A percentile compares a stretch with the other conserved stretches of the same genome.
Evolutionary conservation across 1,140 invertebrate genomes (phyloP).

Genomic region (Campoletis sonorensis): DNA sequence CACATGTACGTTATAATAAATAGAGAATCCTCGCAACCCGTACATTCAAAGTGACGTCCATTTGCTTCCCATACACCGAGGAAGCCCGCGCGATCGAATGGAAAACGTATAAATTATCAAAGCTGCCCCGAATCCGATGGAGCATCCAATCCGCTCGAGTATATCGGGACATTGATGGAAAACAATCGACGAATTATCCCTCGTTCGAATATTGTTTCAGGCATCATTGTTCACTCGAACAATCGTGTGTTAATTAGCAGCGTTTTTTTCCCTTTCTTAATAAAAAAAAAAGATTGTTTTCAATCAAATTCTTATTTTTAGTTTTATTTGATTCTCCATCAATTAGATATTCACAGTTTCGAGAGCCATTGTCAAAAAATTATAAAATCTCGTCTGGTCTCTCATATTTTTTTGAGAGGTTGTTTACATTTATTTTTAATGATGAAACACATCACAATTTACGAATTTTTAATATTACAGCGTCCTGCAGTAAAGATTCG

Average conservation of each 20-base stretch:
- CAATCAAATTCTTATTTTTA: neutral
- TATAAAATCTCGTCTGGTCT: no score
- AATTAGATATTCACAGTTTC: neutral
- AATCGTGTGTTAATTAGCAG: slow-evolving; percentile 13
- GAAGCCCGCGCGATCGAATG: neutral
- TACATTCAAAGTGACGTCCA: slow-evolving; percentile 14
- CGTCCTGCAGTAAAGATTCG: no score
- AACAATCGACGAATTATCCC: slow-evolving; percentile 56
- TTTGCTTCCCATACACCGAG: neutral
- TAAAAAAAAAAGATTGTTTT: no score
- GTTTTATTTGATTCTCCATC: neutral
- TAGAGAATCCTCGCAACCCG: neutral
- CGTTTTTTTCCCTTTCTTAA: no score
- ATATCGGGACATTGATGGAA: slow-evolving; percentile 50
- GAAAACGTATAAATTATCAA: slow-evolving; percentile 53
- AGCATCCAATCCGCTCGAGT: slow-evolving; percentile 33
- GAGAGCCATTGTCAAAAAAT: no score
- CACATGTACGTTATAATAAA: neutral
- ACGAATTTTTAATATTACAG: no score
- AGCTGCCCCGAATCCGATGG: slow-evolving; percentile 50
- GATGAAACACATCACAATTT: no score
- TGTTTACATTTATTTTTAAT: no score
- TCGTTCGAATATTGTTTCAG: slow-evolving; percentile 18
- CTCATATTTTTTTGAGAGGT: no score
- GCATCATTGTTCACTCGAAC: neutral